Evolutionary conservation across 2,113 vertebrate genomes (phyloP).

Genomic region (Tachysurus vachellii): DNA sequence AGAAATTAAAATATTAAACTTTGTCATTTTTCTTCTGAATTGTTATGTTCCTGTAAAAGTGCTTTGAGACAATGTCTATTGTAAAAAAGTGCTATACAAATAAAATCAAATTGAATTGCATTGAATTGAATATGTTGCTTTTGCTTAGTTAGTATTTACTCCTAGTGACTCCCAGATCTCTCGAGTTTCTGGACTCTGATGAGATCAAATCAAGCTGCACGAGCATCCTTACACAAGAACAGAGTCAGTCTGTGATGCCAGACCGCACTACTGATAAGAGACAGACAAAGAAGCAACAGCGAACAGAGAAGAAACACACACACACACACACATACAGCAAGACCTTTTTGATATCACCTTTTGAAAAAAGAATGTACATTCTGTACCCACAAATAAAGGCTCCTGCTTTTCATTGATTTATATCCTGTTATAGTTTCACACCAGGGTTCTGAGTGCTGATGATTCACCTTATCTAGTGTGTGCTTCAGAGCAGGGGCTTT

Average conservation of each 20-base stretch:
- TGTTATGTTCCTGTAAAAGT: too few relatives aligned
- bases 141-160: not conserved
- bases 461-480: not conserved
- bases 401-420: slow-evolving; percentile 3
- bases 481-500: not conserved
- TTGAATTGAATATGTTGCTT: not conserved
- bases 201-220: not conserved
- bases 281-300: not conserved
- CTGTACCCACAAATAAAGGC: not conserved
- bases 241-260: too few relatives aligned
- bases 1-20: too few relatives aligned
- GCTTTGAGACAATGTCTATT: too few relatives aligned
- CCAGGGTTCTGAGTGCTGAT: not conserved
- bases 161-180: not conserved
- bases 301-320: not conserved
- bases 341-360: not conserved
- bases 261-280: slow-evolving; percentile 13
- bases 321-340: not conserved
- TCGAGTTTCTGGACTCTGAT: not conserved
- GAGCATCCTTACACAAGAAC: not conserved
- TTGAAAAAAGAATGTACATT: slow-evolving; percentile 4
- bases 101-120: too few relatives aligned
- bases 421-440: slow-evolving; percentile 17
- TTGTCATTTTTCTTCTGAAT: too few relatives aligned
- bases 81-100: too few relatives aligned